Base-by-base conservation (phyloP, 2,113 vertebrate species). In the Lepus europaeus region DNA sequence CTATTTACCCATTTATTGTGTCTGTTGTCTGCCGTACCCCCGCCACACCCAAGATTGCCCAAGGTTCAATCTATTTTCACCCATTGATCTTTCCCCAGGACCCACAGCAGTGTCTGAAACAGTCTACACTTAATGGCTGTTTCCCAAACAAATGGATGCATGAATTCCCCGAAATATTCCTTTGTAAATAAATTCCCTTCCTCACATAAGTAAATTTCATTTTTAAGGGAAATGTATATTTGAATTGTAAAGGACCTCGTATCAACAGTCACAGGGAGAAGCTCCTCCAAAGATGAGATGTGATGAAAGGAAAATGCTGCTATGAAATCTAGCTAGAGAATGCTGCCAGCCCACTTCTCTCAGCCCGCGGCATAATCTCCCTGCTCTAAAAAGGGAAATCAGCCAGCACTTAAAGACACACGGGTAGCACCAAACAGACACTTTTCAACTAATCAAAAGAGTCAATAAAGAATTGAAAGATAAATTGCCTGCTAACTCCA, bases 361-460 rank as follows among this genome's bases (percentile, higher is more conserved):
- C 51, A 68, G 59, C 66, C 86, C 63, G 59, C 8, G 0, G 78
- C 33, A 4, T 56, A 64, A 64, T 72, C 20, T 90, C 95, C 69
- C 31, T 92, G 77, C 85, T 77, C 82, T 61, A 36, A 87, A 94
- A 78, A 87, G 64, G 68, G 70, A 87, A 79, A 63, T 86, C 33
- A 73, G 80, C 84, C 49, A 59, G 73, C 36, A 31, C 87, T 87
- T 89, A 76, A 87, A 97, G 74, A 84, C 23, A 14, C 8, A 20
- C 22, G 19, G 56, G 56, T 5, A 63, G n/a, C 89, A 70, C 45
- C 85, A 90, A 78, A 78, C 82, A 16, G 53, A 86, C 74, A 68
- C 64, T 93, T 96, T 82, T 92, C 79, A 96, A 95, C 89, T 92
- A 76, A 93, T 95, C 94, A 82, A 91, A 92, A 90, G 45, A 76